Base-by-base conservation (phyloP, 2,888 invertebrate species). In the Aradus depressus region DNA sequence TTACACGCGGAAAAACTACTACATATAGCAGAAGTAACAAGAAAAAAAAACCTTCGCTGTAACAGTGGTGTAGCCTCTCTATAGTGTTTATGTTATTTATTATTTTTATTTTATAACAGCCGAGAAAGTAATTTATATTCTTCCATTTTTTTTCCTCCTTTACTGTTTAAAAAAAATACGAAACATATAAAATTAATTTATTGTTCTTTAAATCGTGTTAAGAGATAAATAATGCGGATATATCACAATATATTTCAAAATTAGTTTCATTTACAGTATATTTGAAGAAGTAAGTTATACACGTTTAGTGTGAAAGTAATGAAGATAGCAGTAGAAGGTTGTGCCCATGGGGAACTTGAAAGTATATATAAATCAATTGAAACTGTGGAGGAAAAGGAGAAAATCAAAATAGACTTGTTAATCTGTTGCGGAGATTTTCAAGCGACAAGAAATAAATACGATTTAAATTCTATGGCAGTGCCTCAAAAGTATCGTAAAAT, bases 391-490 rank as follows among this genome's bases (percentile, higher is more conserved):
- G 73, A 77, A 59, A 72, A 76, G 60, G 78, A 84, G 61, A 73
- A 75, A 18, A 76, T 84, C 48, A 87, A 86, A 69, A 75, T 97
- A 39, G 95, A 97, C 70, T 72, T 98, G 50, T 70, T 99, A 26
- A 79, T 99, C 54, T 96, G 97, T 64, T 98, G 97, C 68, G 98
- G 98, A 1, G 98, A 98, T 70, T 99, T 97, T 68, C 96, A 98
- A 72, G 77, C 96, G 0, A 87, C 92, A 0, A 76, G 98, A 53
- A 98, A 97, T 72, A 72, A 77, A 60, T 76, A 77, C 42, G 98
- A 98, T 68, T 70, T 99, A 31, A 72, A 77, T 56, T 87, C 91
- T 58, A 95, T 99, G 93, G 93, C 96, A 35, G 87, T 92, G n/a
- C 92, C 96, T 2, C 76, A 76, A 43, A 96, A 97, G 68, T 97